Evolutionary conservation across 2,113 vertebrate genomes (phyloP).

Genomic region (Chloebia gouldiae): DNA sequence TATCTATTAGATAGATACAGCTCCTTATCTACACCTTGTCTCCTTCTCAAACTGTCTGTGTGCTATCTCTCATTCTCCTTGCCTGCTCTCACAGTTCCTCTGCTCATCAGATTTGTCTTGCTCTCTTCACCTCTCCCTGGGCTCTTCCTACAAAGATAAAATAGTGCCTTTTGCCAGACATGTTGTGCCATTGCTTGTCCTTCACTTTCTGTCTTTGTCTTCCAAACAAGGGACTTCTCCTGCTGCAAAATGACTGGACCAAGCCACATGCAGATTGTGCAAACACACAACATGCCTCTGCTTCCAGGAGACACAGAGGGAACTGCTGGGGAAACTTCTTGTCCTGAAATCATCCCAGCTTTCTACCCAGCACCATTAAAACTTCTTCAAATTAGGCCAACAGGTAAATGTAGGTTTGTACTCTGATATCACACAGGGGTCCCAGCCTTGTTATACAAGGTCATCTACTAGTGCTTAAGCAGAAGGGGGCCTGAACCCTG

Average conservation of each 20-base stretch:
- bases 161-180: not conserved
- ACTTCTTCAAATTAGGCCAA: not conserved
- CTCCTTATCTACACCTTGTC: slow-evolving; percentile 33
- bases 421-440: not conserved
- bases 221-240: not conserved
- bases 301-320: not conserved
- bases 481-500: not conserved
- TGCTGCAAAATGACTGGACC: not conserved
- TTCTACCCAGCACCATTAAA: not conserved
- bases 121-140: slow-evolving; percentile 41
- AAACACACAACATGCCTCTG: not conserved
- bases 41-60: not conserved
- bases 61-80: slow-evolving; percentile 44
- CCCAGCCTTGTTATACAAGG: not conserved
- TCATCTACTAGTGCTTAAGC: not conserved
- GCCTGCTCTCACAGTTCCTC: not conserved
- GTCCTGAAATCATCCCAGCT: not conserved
- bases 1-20: slow-evolving; percentile 46
- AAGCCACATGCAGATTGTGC: fast-evolving
- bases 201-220: slow-evolving; percentile 1
- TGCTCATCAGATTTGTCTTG: slow-evolving; percentile 16
- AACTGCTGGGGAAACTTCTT: not conserved
- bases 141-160: slow-evolving; percentile 43
- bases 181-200: not conserved
- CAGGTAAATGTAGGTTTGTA: not conserved